Conservation (phyloP, 2,113 vertebrate genomes). For the Rhadina sibilatrix region DNA sequence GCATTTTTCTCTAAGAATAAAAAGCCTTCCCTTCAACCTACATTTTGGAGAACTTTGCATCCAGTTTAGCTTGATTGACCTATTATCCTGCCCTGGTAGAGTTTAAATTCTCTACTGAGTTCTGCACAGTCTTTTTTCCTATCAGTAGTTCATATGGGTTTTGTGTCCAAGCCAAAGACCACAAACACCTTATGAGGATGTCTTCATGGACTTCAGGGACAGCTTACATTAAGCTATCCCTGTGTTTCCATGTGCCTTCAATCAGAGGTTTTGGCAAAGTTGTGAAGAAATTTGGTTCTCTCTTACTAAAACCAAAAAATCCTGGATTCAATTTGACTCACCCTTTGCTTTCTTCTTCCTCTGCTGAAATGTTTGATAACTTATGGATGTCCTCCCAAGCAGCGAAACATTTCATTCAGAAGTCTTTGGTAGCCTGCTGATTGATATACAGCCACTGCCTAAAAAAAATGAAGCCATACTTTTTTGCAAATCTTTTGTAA, state of each 20-base stretch:
- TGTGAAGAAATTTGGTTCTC: not conserved
- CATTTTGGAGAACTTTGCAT: not conserved
- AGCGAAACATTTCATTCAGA: not conserved
- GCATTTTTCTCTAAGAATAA: not conserved
- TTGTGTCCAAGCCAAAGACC: constrained; percentile 11
- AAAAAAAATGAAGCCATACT: not conserved
- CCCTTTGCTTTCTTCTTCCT: not conserved
- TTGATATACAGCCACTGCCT: not conserved
- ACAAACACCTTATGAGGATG: not conserved
- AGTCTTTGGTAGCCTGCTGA: not conserved
- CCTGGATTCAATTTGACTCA: not conserved
- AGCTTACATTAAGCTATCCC: not conserved
- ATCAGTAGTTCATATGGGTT: not conserved
- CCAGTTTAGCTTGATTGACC: not conserved
- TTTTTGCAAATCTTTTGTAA: not conserved
- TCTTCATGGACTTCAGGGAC: not conserved
- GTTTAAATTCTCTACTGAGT: not conserved
- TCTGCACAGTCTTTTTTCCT: not conserved
- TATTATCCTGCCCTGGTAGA: not conserved
- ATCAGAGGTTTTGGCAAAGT: not conserved
- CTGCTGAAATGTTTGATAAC: not conserved
- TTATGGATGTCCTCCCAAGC: not conserved
- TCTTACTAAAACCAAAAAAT: not conserved
- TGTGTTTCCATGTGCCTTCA: constrained; percentile 10
- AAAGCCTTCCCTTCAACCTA: not conserved